These are phyloP conservation scores for Dolichoris vasculosae DNA, from an alignment of 1,140 invertebrate species.

Conservation along the genomic window DNA sequence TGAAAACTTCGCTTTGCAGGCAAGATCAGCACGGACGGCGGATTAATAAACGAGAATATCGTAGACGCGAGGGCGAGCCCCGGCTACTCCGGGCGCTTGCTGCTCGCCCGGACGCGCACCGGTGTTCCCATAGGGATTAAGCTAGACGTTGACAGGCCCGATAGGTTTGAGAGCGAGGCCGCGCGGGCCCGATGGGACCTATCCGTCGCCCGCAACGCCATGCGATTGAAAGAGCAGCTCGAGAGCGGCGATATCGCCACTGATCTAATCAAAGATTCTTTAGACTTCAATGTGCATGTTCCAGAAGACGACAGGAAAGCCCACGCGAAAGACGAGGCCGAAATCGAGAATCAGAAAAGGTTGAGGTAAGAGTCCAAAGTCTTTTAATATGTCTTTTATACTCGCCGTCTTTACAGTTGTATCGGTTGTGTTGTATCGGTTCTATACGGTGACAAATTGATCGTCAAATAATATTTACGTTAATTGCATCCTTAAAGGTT, in stretches of 20 bases:
- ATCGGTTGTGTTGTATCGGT: too few species aligned
- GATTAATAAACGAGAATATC: conserved; percentile 33
- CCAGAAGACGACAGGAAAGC: conserved; percentile 75
- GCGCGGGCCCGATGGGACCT: conserved; percentile 78
- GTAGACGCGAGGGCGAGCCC: conserved; percentile 51
- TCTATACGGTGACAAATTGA: too few species aligned
- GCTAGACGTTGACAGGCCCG: conserved; percentile 73
- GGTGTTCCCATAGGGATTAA: conserved; percentile 79
- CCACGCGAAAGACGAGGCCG: conserved; percentile 63
- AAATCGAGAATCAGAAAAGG: conserved; percentile 64
- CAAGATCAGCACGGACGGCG: conserved; percentile 56
- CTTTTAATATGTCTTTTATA: not conserved
- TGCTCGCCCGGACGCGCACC: conserved; percentile 76
- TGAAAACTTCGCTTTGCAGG: conserved; percentile 59
- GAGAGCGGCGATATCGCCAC: conserved; percentile 78
- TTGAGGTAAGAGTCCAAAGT: conserved; percentile 61
- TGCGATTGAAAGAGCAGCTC: conserved; percentile 77
- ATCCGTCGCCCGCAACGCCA: conserved; percentile 75
- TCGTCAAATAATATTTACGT: too few species aligned
- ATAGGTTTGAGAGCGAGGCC: conserved; percentile 72
- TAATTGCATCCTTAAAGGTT: too few species aligned
- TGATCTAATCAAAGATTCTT: conserved; percentile 76
- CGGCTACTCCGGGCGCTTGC: conserved; percentile 59
- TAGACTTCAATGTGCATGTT: conserved; percentile 75
- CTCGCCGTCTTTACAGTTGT: too few species aligned